Percentiles rank a stretch among this genome's conserved stretches.
phyloP scores from a whole-genome alignment of 2,113 vertebrate genomes.

The Pseudopipra pipra region DNA sequence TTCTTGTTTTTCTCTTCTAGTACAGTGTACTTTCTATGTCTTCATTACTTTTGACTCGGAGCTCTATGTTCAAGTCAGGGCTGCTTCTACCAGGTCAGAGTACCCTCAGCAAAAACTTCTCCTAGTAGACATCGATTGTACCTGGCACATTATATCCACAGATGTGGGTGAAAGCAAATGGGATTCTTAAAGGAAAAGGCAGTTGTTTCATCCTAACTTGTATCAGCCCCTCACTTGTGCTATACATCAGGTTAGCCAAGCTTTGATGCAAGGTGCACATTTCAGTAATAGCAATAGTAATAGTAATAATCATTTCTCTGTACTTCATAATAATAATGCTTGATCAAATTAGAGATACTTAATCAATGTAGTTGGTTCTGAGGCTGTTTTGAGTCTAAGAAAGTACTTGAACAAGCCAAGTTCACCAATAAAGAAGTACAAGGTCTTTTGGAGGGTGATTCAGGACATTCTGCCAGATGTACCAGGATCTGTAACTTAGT shows the following conservation, averaged over 20 bases:
- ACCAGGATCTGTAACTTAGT: background rate
- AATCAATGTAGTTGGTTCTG: background rate
- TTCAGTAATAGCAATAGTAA: background rate
- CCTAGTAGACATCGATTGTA: background rate
- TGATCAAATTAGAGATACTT: background rate
- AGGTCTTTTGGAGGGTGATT: background rate
- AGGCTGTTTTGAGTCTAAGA: background rate
- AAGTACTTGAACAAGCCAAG: background rate
- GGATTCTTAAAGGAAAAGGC: background rate
- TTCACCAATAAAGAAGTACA: background rate
- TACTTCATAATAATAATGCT: background rate
- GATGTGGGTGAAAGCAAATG: background rate
- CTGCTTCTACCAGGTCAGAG: background rate
- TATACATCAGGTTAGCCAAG: background rate
- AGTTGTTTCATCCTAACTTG: background rate
- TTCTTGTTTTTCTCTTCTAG: background rate
- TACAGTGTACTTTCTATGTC: background rate
- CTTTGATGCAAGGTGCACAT: background rate
- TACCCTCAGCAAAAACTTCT: background rate
- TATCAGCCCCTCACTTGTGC: background rate
- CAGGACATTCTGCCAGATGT: background rate
- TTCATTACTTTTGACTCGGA: background rate
- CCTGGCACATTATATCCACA: background rate
- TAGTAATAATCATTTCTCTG: background rate
- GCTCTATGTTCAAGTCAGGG: background rate